A percentile compares a stretch with the other conserved stretches of the same genome.
These are phyloP conservation scores for Hyposoter dolosus DNA, from an alignment of 2,888 invertebrate genomes.

Conservation along the genomic window DNA sequence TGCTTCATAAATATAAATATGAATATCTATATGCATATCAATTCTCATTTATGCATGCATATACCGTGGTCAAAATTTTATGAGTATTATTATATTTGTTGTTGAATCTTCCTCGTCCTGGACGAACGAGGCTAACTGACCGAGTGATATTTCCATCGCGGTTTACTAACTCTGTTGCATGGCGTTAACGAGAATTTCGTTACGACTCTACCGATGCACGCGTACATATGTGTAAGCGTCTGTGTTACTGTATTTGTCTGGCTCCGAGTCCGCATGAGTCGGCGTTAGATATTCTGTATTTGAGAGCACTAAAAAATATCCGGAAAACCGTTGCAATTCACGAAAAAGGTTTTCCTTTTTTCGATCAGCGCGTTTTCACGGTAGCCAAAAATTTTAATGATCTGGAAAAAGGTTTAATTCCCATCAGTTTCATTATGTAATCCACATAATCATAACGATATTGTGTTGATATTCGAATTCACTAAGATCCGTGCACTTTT, in stretches of 20 bases:
- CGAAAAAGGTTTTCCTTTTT: neutral
- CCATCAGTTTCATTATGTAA: neutral
- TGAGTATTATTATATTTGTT: conserved; percentile 51
- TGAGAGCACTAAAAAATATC: neutral
- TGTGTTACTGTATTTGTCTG: neutral
- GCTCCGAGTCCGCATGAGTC: neutral
- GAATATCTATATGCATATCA: neutral
- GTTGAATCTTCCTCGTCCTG: conserved; percentile 30
- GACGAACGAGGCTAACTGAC: conserved; percentile 48
- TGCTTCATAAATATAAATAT: neutral
- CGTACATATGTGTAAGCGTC: neutral
- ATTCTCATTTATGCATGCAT: neutral
- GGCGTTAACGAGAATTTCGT: conserved; percentile 59
- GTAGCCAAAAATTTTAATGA: neutral
- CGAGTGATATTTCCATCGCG: conserved; percentile 54
- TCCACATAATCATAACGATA: neutral
- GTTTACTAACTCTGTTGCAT: conserved; percentile 54
- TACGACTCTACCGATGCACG: conserved; percentile 25
- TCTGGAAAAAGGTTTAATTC: neutral
- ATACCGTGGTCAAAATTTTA: conserved; percentile 31
- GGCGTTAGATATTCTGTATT: neutral
- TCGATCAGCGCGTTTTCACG: neutral
- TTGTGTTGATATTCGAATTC: neutral
- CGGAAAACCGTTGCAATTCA: neutral
- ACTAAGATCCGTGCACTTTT: neutral